These are phyloP conservation scores for Napeogenes inachia DNA, from an alignment of 2,888 invertebrate species.

Conservation along the genomic window DNA sequence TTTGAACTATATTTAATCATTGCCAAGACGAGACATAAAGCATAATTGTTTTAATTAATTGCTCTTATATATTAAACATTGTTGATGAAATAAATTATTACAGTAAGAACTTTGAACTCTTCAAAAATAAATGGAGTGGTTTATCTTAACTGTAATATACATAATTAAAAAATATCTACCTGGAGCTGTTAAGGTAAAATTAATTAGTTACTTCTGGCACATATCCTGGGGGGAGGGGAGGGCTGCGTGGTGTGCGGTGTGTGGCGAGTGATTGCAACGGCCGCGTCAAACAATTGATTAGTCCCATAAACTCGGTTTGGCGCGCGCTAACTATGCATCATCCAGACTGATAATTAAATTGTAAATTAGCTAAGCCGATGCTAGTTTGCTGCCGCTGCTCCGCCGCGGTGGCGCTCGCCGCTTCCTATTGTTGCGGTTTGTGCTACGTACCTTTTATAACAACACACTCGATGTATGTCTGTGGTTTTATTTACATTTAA, in stretches of 20 bases:
- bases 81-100: not conserved
- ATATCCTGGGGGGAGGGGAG: slow-evolving; percentile 22
- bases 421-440: slow-evolving; percentile 26
- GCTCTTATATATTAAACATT: not conserved
- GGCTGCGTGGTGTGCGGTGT: slow-evolving; percentile 33
- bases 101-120: too few species aligned
- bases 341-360: slow-evolving; percentile 75
- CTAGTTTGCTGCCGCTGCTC: slow-evolving; percentile 54
- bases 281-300: slow-evolving; percentile 78
- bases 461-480: not conserved
- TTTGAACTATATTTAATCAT: slow-evolving; percentile 76
- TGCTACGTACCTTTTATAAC: not conserved
- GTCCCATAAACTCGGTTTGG: slow-evolving; percentile 78
- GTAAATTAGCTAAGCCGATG: slow-evolving; percentile 75
- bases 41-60: slow-evolving; percentile 70
- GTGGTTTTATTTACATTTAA: too few species aligned
- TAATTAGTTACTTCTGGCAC: slow-evolving; percentile 29
- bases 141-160: too few species aligned
- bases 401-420: slow-evolving; percentile 41
- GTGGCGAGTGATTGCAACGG: slow-evolving; percentile 70
- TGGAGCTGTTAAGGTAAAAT: not conserved
- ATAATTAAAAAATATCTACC: too few species aligned
- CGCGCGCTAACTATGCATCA: slow-evolving; percentile 76
- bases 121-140: too few species aligned
- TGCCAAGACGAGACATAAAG: slow-evolving; percentile 57